These are phyloP conservation scores for Copsychus sechellarum DNA, from an alignment of 2,113 vertebrate species.

Conservation along the genomic window DNA sequence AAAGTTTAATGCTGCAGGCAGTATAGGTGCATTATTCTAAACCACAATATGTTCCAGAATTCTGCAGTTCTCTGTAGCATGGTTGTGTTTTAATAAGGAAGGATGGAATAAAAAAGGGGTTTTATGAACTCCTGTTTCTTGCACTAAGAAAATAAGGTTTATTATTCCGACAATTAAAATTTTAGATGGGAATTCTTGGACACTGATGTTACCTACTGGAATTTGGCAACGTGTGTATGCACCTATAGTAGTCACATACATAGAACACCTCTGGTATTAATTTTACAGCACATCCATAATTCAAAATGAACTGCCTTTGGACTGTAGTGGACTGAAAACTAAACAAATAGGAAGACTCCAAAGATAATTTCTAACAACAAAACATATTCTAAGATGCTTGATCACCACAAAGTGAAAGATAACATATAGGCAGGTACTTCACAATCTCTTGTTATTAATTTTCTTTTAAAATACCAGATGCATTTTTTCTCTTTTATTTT, in stretches of 20 bases:
- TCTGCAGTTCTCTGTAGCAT: not conserved
- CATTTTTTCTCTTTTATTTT: constrained; percentile 14
- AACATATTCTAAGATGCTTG: not conserved
- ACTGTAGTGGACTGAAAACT: not conserved
- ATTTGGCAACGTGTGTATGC: not conserved
- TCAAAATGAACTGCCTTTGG: not conserved
- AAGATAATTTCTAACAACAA: not conserved
- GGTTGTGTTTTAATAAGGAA: not conserved
- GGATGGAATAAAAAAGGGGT: not conserved
- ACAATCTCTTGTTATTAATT: not conserved
- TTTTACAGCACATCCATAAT: not conserved
- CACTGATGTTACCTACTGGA: not conserved
- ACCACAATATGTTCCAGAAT: not conserved
- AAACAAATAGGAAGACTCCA: not conserved
- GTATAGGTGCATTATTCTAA: constrained; percentile 13
- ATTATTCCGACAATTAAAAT: not conserved
- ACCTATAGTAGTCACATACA: not conserved
- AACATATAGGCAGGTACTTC: not conserved
- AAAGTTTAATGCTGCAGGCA: constrained; percentile 6
- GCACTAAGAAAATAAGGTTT: not conserved
- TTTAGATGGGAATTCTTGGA: not conserved
- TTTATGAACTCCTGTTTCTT: not conserved
- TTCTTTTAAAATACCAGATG: not conserved
- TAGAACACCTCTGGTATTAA: not conserved
- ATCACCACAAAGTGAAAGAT: not conserved